Base-by-base conservation (phyloP, 1,140 invertebrate genomes). In the Arctopsyche grandis region DNA sequence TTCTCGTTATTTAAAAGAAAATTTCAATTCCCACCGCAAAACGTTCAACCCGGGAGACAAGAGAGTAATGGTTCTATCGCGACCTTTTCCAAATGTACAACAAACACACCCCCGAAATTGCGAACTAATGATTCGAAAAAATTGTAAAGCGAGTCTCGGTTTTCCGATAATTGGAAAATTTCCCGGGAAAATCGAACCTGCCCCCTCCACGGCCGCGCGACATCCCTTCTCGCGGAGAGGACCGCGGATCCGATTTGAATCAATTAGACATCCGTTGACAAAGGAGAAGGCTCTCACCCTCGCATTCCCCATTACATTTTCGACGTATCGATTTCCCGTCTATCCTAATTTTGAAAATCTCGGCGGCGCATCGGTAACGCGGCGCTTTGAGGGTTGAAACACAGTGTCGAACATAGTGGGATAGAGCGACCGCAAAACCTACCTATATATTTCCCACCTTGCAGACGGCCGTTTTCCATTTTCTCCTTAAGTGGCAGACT, bases 121-220 rank as follows among this genome's bases (percentile, higher is more conserved):
- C 70, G 48, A 79, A 75, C 78, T 81, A 81, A 81, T 81, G 80
- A 81, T 75, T 71, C 76, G 80, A 81, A 79, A 81, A 79, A 81
- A 79, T 81, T 73, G 75, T 10, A 12, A 81, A 60, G 24, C 78
- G 70, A 79, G 58, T 63, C 43, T 79, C 69, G 69, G 75, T 78
- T 80, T 71, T 79, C 76, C 78, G 52, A 78, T 80, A 80, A 82
- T 80, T 82, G 75, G 81, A 80, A 82, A 82, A 82, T 80, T 73
- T 79, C 74, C 16, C 56, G 75, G 24, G 63, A 66, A 66, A 66
- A 66, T 26, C 63, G 58, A 60, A 60, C n/a, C 10, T 10, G 3
- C 16, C 16, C 3, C 12, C 12, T 12, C 48, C 10, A 52, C 48
- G 10, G 3, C 48, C 3, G 1, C 48, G 12, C 48, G 69, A 78